Conservation (phyloP, 2,888 invertebrate genomes). For the Pristionchus arcanus region DNA sequence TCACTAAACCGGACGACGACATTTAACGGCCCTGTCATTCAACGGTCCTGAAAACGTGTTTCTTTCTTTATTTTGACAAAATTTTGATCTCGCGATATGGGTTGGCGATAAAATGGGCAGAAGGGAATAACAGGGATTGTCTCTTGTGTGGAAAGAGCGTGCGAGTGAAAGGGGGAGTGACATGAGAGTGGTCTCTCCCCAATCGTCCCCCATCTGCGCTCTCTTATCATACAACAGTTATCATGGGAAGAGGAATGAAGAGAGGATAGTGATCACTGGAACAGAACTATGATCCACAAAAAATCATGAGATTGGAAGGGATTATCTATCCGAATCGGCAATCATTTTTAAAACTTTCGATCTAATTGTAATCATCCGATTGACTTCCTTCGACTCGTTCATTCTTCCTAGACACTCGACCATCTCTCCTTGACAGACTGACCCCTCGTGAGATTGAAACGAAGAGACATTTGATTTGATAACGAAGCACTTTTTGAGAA, state of each 20-base stretch:
- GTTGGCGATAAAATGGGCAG: background rate
- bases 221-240: constrained; percentile 42
- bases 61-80: background rate
- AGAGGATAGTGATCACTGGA: constrained; percentile 6
- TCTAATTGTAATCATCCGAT: background rate
- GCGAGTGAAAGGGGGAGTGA: constrained; percentile 15
- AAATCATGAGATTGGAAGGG: background rate
- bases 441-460: constrained; percentile 38
- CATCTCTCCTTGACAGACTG: constrained; percentile 23
- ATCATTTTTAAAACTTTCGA: background rate
- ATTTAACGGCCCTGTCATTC: constrained; percentile 19
- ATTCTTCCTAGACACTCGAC: constrained; percentile 30
- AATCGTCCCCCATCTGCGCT: background rate
- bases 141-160: background rate
- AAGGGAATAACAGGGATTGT: constrained; percentile 29
- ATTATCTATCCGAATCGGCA: background rate
- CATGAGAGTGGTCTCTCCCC: background rate
- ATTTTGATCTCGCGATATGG: constrained; percentile 28
- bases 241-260: background rate
- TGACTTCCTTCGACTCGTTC: constrained; percentile 12
- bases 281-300: background rate
- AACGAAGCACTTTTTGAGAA: background rate
- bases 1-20: constrained; percentile 34
- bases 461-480: background rate
- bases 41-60: constrained; percentile 18